phyloP scores from a whole-genome alignment of 1,140 invertebrate genomes.

The Diorhabda elongata region DNA sequence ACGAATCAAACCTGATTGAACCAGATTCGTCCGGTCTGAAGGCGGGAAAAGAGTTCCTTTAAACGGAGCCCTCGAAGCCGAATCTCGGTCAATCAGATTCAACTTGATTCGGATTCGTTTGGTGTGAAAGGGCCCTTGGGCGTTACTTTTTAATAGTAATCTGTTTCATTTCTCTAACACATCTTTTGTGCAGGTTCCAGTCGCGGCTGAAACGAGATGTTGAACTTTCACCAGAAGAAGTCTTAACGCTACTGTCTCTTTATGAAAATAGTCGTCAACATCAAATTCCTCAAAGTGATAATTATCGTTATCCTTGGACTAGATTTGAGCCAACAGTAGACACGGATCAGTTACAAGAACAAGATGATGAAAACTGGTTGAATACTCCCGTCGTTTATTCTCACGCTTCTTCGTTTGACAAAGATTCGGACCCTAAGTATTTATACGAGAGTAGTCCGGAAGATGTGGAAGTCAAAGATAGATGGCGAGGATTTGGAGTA shows the following conservation, averaged over 20 bases:
- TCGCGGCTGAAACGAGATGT: constrained; percentile 35
- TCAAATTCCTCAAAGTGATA: constrained; percentile 19
- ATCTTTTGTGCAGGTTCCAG: constrained; percentile 3
- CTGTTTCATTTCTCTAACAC: too few relatives aligned
- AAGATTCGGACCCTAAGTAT: constrained; percentile 30
- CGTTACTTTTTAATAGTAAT: too few relatives aligned
- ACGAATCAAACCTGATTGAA: too few relatives aligned
- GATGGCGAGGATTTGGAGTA: constrained; percentile 35
- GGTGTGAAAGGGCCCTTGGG: too few relatives aligned
- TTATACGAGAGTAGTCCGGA: constrained; percentile 28
- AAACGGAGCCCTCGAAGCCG: too few relatives aligned
- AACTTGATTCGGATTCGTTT: too few relatives aligned
- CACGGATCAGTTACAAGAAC: constrained; percentile 14
- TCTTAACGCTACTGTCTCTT: constrained; percentile 38
- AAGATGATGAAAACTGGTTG: constrained; percentile 32
- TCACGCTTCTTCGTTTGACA: constrained; percentile 29
- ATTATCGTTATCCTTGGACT: constrained; percentile 32
- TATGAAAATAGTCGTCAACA: constrained; percentile 40
- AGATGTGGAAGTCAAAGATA: constrained; percentile 29
- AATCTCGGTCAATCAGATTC: too few relatives aligned
- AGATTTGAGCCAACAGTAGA: constrained; percentile 26
- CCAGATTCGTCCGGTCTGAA: too few relatives aligned
- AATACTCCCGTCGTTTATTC: constrained; percentile 38
- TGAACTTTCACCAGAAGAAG: constrained; percentile 43
- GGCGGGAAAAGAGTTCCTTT: too few relatives aligned